A percentile compares a stretch with the other conserved stretches of the same genome.
Evolutionary conservation across 2,113 vertebrate genomes (phyloP).

Genomic region (Caretta caretta): DNA sequence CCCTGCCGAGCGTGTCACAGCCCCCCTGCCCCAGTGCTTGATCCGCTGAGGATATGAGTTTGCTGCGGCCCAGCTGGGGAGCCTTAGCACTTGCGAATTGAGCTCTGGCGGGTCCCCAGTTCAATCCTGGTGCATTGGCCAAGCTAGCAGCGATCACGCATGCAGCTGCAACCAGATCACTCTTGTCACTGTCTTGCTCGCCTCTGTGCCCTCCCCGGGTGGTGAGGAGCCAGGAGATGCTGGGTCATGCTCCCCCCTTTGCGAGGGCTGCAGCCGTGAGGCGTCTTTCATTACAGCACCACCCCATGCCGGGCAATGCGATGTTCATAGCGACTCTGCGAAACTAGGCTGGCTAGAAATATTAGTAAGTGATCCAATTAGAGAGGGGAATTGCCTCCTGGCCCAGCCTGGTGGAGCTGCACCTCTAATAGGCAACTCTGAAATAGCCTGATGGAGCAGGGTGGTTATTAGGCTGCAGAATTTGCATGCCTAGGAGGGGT

Average conservation of each 20-base stretch:
- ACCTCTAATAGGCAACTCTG: background rate
- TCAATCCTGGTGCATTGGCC: no score
- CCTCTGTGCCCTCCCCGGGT: no score
- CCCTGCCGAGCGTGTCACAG: no score
- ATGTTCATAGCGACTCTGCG: background rate
- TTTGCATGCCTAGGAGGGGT: background rate
- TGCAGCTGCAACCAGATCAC: background rate
- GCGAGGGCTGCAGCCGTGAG: background rate
- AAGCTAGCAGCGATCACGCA: no score
- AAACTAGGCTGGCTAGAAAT: background rate
- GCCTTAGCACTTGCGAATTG: no score
- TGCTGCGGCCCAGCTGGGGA: no score
- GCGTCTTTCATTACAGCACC: background rate
- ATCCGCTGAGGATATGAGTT: no score
- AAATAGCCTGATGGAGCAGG: background rate
- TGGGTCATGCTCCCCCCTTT: background rate
- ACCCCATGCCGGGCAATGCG: background rate
- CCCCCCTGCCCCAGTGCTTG: no score
- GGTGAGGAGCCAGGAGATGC: no score
- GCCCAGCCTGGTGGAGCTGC: background rate
- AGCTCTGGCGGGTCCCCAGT: no score
- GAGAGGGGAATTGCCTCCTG: background rate
- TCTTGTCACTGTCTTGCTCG: no score
- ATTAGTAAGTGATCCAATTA: constrained; percentile 1
- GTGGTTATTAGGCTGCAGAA: background rate